Evolutionary conservation across 2,888 invertebrate genomes (phyloP), one percentile per base, ranked within the genome.

Genomic region (Steinernema scapterisci): DNA sequence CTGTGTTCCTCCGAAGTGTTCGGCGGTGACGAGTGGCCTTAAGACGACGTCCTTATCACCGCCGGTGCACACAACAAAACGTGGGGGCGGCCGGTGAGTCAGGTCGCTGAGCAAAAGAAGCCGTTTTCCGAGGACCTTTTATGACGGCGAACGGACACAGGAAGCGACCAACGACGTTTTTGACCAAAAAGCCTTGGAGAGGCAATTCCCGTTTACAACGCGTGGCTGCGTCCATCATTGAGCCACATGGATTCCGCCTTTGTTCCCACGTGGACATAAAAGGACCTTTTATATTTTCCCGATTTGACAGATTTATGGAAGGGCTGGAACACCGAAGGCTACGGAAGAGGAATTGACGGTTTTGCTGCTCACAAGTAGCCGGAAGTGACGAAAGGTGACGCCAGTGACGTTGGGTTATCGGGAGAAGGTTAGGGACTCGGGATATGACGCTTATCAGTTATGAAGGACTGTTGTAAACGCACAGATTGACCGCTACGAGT

Each of bases 161-260:
- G 48, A 48, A 48, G 13, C 48, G 48, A 16, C 48, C 48, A 48
- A 13, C 63, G 63, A 31, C 27, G n/a, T 63, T 63, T 63, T 16
- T 27, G 31, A 25, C 54, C 54, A 23, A 21, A 23, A 19, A 21
- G 23, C 54, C 54, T 23, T 16, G 23, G 48, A 13, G 6, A 31
- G 63, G 63, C 27, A 63, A 38, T 63, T 27, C 63, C 31, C 31
- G 63, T 63, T 63, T 63, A 31, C 63, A 25, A 63, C 63, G 63
- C 63, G 27, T 38, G 31, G 63, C 31, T 63, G 63, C 63, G 38
- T 25, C 16, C 16, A 27, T 23, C 54, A 9, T 9, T 9, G 38
- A 9, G 9, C 38, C 38, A 9, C 3, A 38, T 9, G 16, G 23
- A 2, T 25, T 54, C 23, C 48, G 48, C 5, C 54, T 54, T 48